phyloP scores from a whole-genome alignment of 2,888 invertebrate species.

The Flexamia atlantica region DNA sequence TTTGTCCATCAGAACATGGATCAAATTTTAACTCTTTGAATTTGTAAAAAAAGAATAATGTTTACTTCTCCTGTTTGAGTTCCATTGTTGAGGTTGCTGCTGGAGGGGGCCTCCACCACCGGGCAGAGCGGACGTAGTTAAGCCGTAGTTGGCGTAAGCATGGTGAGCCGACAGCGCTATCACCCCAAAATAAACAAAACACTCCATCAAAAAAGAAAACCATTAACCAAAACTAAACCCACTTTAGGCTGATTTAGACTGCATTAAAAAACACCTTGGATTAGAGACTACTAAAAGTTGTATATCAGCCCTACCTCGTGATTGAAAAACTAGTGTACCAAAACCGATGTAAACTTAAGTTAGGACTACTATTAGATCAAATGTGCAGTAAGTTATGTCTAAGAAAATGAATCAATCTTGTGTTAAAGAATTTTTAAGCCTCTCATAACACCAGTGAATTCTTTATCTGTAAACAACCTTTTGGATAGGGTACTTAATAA shows the following conservation, averaged over 20 bases:
- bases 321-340: neutral
- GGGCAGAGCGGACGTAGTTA: constrained; percentile 59
- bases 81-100: constrained; percentile 76
- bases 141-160: constrained; percentile 63
- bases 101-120: constrained; percentile 60
- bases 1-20: neutral
- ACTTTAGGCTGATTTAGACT: constrained; percentile 31
- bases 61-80: constrained; percentile 77
- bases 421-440: no score
- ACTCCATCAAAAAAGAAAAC: constrained; percentile 64
- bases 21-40: neutral
- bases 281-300: no score
- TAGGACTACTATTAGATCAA: neutral
- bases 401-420: neutral
- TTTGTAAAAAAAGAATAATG: constrained; percentile 68
- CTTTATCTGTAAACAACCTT: no score
- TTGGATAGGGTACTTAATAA: no score
- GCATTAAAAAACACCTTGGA: no score
- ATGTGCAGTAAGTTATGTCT: neutral
- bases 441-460: no score
- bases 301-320: neutral
- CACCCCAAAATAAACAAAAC: constrained; percentile 64
- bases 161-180: constrained; percentile 63
- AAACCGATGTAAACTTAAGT: neutral
- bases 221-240: constrained; percentile 62